A percentile compares a stretch with the other conserved stretches of the same genome.
These are phyloP conservation scores for Prionchulus punctatus DNA, from an alignment of 2,888 invertebrate species.

Conservation along the genomic window DNA sequence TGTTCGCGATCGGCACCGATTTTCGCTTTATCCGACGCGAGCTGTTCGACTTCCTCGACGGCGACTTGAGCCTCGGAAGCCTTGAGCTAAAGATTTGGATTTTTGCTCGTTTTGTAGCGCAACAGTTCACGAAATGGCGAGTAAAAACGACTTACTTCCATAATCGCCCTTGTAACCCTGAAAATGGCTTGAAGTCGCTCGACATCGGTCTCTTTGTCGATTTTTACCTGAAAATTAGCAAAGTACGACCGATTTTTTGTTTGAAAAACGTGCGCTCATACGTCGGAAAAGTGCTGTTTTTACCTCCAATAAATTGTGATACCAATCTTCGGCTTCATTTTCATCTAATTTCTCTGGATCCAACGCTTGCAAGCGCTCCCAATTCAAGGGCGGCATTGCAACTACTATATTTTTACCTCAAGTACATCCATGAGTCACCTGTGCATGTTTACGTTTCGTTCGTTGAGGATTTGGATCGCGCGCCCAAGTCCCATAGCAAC, in stretches of 20 bases:
- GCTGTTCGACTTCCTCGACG: slow-evolving; percentile 9
- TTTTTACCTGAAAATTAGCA: background rate
- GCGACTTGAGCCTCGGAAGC: background rate
- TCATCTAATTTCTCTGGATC: background rate
- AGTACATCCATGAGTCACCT: too few species aligned
- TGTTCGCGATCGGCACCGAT: slow-evolving; percentile 8
- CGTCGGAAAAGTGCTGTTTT: background rate
- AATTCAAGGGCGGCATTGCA: background rate
- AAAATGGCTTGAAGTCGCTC: background rate
- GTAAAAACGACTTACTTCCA: background rate
- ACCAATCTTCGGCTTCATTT: background rate
- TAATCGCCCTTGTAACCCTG: background rate
- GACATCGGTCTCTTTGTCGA: background rate
- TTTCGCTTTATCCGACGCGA: slow-evolving; percentile 5
- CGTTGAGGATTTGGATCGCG: too few species aligned
- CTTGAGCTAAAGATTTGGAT: slow-evolving; percentile 1
- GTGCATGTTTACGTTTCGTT: too few species aligned
- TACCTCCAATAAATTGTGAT: background rate
- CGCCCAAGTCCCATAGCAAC: too few species aligned
- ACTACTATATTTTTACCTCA: too few species aligned
- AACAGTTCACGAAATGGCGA: too few species aligned
- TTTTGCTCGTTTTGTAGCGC: too few species aligned
- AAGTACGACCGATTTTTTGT: too few species aligned
- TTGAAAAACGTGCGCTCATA: too few species aligned
- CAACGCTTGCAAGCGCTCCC: background rate